phyloP scores from a whole-genome alignment of 1,140 invertebrate species.

The Drosophila arawakana region DNA sequence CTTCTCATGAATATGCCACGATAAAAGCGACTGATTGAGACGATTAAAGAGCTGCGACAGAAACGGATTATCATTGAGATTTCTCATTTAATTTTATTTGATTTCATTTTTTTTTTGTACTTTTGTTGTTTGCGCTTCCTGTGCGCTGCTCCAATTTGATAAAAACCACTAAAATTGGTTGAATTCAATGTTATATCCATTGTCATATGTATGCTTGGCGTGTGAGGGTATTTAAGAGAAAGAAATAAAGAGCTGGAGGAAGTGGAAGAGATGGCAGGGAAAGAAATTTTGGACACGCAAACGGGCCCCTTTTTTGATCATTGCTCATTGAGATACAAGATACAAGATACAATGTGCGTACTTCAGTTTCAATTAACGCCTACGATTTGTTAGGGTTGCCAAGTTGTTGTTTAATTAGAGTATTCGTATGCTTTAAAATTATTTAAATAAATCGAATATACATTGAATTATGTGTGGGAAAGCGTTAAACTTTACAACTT shows the following conservation, averaged over 20 bases:
- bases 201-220: constrained; percentile 53
- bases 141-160: constrained; percentile 46
- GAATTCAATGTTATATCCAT: constrained; percentile 32
- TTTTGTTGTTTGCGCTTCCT: constrained; percentile 50
- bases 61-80: constrained; percentile 71
- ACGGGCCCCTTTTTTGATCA: constrained; percentile 45
- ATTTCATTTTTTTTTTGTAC: no score
- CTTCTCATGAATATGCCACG: constrained; percentile 56
- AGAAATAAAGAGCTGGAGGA: neutral
- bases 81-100: constrained; percentile 15
- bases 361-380: constrained; percentile 55
- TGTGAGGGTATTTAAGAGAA: constrained; percentile 44
- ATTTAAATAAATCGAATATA: constrained; percentile 62
- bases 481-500: constrained; percentile 36
- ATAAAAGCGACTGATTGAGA: constrained; percentile 62
- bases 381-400: constrained; percentile 66
- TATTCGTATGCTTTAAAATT: constrained; percentile 37
- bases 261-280: neutral
- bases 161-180: constrained; percentile 20
- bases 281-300: constrained; percentile 54
- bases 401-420: constrained; percentile 45
- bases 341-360: no score
- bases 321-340: constrained; percentile 18
- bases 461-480: constrained; percentile 55
- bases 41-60: constrained; percentile 50